phyloP scores from a whole-genome alignment of 1,140 invertebrate genomes.

The Brachionus calyciflorus region DNA sequence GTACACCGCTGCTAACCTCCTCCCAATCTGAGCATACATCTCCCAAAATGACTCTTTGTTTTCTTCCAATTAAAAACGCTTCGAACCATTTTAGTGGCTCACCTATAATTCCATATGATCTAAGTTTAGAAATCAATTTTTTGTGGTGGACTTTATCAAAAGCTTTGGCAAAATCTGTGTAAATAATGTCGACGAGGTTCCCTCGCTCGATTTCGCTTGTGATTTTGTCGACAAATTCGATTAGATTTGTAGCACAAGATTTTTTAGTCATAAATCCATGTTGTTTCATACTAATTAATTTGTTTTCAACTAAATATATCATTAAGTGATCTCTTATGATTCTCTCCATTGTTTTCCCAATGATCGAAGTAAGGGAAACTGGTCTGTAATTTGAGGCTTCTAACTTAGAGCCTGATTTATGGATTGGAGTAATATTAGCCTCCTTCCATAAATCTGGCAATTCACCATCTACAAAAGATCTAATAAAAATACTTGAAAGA shows the following conservation, averaged over 20 bases:
- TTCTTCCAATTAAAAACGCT: too few species aligned
- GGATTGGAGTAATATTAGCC: slow-evolving; percentile 37
- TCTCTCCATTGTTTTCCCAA: slow-evolving; percentile 20
- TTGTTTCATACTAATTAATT: slow-evolving; percentile 12
- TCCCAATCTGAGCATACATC: background rate
- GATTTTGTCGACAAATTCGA: background rate
- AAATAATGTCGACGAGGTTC: background rate
- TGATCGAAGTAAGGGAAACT: background rate
- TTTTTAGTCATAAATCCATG: background rate
- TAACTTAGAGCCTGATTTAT: slow-evolving; percentile 29
- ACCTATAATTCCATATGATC: background rate
- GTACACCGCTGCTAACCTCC: background rate
- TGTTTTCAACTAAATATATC: slow-evolving; percentile 7
- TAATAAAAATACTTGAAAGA: too few species aligned
- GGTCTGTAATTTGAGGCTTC: slow-evolving; percentile 39
- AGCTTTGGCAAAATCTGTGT: slow-evolving; percentile 10
- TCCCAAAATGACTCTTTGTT: too few species aligned
- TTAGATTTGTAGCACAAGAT: slow-evolving; percentile 24
- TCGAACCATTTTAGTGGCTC: too few species aligned
- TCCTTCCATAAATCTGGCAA: slow-evolving; percentile 27
- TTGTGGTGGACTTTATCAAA: too few species aligned
- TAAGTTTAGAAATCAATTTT: background rate
- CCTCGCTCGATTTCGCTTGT: background rate
- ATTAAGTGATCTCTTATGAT: slow-evolving; percentile 3
- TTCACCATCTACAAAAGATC: background rate